These are phyloP conservation scores for Rhinoraja longicauda DNA, from an alignment of 2,797 vertebrate species.

Conservation along the genomic window DNA sequence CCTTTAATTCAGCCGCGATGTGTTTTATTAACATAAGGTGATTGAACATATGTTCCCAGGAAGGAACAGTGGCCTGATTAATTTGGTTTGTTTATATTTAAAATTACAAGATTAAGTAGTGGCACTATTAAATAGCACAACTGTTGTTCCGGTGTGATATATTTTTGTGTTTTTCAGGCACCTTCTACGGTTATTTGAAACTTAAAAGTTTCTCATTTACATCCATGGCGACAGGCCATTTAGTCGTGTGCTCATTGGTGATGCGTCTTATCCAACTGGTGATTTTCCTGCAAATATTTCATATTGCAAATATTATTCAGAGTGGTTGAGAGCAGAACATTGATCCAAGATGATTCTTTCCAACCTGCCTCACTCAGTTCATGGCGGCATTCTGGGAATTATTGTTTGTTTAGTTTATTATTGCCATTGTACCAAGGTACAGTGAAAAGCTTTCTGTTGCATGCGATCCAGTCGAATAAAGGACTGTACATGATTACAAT, in stretches of 20 bases:
- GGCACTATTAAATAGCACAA: too few relatives aligned
- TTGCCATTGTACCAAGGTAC: too few relatives aligned
- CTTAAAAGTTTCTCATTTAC: background rate
- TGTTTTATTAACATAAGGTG: background rate
- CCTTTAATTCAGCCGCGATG: background rate
- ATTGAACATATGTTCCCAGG: background rate
- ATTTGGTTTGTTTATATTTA: constrained; percentile 24
- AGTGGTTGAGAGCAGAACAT: background rate
- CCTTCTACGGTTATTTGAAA: background rate
- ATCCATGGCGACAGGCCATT: background rate
- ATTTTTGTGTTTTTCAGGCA: too few relatives aligned
- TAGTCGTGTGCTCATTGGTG: background rate
- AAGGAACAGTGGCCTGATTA: background rate
- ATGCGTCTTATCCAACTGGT: background rate
- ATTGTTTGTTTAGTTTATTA: too few relatives aligned
- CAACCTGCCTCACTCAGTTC: background rate
- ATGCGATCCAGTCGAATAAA: too few relatives aligned
- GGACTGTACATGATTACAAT: too few relatives aligned
- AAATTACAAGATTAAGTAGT: background rate
- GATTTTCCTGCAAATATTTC: background rate
- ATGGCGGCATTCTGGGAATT: too few relatives aligned
- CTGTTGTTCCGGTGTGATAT: background rate
- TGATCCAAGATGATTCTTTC: background rate
- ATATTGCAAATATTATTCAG: background rate
- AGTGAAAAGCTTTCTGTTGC: too few relatives aligned